These are phyloP conservation scores for Drosophila sp. DNA, from an alignment of 1,140 invertebrate species.

Conservation along the genomic window DNA sequence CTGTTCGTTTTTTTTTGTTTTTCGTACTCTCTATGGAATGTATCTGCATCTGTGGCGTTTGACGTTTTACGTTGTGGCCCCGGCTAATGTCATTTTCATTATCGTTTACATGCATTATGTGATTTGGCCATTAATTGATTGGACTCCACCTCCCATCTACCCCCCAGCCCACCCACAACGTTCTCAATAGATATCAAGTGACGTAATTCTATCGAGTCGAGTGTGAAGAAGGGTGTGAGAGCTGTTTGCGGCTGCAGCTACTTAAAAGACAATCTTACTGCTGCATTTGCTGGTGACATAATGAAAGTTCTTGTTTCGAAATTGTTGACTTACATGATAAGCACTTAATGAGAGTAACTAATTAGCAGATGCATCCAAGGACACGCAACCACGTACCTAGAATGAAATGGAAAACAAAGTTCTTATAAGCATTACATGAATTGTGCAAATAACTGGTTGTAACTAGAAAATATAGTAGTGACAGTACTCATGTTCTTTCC, in stretches of 20 bases:
- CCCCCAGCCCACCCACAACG: background rate
- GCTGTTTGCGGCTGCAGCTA: background rate
- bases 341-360: constrained; percentile 44
- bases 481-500: no score
- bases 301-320: constrained; percentile 46
- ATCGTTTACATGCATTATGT: constrained; percentile 77
- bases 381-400: constrained; percentile 46
- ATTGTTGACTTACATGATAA: constrained; percentile 71
- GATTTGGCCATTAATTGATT: constrained; percentile 76
- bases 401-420: constrained; percentile 21
- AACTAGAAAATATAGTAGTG: no score
- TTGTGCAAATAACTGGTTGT: background rate
- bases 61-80: constrained; percentile 42
- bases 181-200: constrained; percentile 30
- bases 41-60: constrained; percentile 49
- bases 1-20: constrained; percentile 17
- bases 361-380: constrained; percentile 27
- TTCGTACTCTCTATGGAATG: constrained; percentile 22
- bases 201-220: constrained; percentile 42
- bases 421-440: background rate
- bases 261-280: constrained; percentile 5
- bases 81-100: constrained; percentile 73
- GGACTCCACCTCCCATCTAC: constrained; percentile 34
- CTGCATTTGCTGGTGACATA: constrained; percentile 29
- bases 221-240: background rate